phyloP scores from a whole-genome alignment of 2,113 vertebrate species.

The Pelecanus crispus region DNA sequence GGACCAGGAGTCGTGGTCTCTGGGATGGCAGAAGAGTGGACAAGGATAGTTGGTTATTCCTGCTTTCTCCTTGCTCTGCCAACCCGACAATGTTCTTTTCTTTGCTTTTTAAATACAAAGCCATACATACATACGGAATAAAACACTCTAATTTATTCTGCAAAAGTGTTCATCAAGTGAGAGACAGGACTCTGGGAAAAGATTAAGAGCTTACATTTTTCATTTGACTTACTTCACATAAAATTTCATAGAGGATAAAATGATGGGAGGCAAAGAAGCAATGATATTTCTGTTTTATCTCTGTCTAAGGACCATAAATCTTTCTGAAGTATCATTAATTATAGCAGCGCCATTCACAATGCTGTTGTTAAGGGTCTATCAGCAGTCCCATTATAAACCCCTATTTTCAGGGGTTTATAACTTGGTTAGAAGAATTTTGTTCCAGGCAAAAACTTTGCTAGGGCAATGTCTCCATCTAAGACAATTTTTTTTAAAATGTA shows the following conservation, averaged over 20 bases:
- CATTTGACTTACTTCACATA: slow-evolving; percentile 73
- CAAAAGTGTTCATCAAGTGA: slow-evolving; percentile 68
- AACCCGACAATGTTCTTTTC: neutral
- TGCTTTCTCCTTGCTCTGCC: neutral
- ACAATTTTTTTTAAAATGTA: neutral
- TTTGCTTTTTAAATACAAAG: slow-evolving; percentile 59
- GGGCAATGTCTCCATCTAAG: neutral
- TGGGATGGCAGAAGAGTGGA: neutral
- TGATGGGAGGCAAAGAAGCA: slow-evolving; percentile 64
- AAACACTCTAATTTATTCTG: slow-evolving; percentile 63
- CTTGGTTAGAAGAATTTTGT: slow-evolving; percentile 37
- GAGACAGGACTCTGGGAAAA: slow-evolving; percentile 62
- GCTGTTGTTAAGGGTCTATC: slow-evolving; percentile 57
- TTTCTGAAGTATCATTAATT: slow-evolving; percentile 72
- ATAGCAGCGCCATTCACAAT: slow-evolving; percentile 41
- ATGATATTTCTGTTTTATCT: slow-evolving; percentile 74
- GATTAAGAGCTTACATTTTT: slow-evolving; percentile 76
- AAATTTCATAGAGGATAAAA: slow-evolving; percentile 74
- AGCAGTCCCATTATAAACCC: slow-evolving; percentile 40
- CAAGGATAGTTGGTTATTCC: neutral
- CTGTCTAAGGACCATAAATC: slow-evolving; percentile 68
- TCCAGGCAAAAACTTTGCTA: slow-evolving; percentile 28
- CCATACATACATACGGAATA: slow-evolving; percentile 42
- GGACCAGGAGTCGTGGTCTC: neutral
- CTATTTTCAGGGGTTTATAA: slow-evolving; percentile 46